Conservation (phyloP, 2,113 vertebrate species). For the Scomber japonicus region DNA sequence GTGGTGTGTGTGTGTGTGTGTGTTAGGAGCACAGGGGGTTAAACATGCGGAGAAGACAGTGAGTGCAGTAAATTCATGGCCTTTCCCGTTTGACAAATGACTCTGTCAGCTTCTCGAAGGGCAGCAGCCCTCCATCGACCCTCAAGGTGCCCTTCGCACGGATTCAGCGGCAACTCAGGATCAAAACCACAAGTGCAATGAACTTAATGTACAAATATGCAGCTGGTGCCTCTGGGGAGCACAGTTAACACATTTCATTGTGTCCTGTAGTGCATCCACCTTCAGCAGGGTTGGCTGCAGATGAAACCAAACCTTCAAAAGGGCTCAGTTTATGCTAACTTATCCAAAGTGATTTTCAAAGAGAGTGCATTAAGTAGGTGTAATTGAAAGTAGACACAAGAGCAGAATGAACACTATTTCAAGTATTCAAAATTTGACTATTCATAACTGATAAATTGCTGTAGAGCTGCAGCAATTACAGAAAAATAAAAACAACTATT, state of each 20-base stretch:
- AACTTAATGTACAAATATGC: constrained; percentile 46
- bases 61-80: constrained; percentile 73
- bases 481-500: too few relatives aligned
- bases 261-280: constrained; percentile 30
- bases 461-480: too few relatives aligned
- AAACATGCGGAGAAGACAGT: constrained; percentile 67
- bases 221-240: constrained; percentile 31
- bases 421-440: not conserved
- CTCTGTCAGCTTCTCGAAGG: constrained; percentile 75
- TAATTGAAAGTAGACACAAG: not conserved
- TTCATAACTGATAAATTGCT: not conserved
- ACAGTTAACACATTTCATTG: constrained; percentile 43
- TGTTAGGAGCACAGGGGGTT: constrained; percentile 59
- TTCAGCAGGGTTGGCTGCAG: constrained; percentile 1
- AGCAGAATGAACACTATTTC: not conserved
- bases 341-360: not conserved
- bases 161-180: constrained; percentile 8
- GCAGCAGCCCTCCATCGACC: constrained; percentile 63
- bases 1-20: constrained; percentile 42
- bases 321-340: constrained; percentile 19
- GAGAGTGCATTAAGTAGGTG: not conserved
- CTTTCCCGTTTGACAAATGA: constrained; percentile 79
- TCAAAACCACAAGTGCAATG: constrained; percentile 34
- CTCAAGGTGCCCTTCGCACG: constrained; percentile 80
- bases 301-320: constrained; percentile 23